Evolutionary conservation across 2,888 invertebrate species (phyloP), one percentile per base, ranked within the genome.

Genomic region (Amorpha juglandis): DNA sequence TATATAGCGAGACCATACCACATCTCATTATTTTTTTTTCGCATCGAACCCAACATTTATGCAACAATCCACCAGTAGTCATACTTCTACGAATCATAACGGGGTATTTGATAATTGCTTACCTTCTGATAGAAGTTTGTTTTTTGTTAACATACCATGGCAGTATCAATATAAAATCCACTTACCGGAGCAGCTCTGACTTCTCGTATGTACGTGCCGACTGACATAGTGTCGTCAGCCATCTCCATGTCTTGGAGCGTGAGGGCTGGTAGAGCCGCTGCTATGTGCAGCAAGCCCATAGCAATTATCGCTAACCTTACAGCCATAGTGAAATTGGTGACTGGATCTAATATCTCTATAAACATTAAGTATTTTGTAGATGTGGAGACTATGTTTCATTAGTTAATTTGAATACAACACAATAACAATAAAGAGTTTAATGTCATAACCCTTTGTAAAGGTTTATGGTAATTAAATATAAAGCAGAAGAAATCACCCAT

Each of bases 201-300:
- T 86, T 94, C 94, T 55, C 95, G 86, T 21, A 95, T 86, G 70
- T 94, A 94, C 8, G 95, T 95, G 68, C 94, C 95, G 7, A 95
- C 94, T 33, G 94, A 87, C 68, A 90, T 85, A 0, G 94, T 94
- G 74, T 95, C 95, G 71, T 90, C 94, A 19, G 87, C 90, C 67
- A 90, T 75, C 68, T 87, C 83, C 68, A 92, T 76, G 63, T 91
- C 93, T 62, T 88, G 84, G 9, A 92, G 79, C 1, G 83, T 83
- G 6, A 80, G 68, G 4, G 82, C 78, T 0, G 92, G 88, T 67
- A 83, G 65, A 6, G 86, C 80, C 16, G 76, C 73, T 50, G 76
- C 78, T 33, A 89, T 35, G 16, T 89, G 89, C 64, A 90, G 72
- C 65, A 88, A 67, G 63, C 86, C 83, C 69, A 91, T 53, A 12